Percentiles rank a stretch among this genome's conserved stretches.
Evolutionary conservation across 1,140 invertebrate species (phyloP).

Genomic region (Plutomurus gul): DNA sequence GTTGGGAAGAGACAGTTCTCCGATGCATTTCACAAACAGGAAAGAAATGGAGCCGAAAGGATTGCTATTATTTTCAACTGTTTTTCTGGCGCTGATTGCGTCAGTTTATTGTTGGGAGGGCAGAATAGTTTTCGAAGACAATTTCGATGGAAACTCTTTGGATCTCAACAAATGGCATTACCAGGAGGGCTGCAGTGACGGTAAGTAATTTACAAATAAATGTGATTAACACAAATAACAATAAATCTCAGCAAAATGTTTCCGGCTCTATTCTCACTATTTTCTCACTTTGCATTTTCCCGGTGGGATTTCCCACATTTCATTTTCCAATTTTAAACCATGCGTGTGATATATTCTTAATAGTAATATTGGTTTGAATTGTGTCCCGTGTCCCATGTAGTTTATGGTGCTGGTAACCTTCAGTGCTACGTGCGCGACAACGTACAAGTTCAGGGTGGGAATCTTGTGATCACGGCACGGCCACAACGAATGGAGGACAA

Average conservation of each 20-base stretch:
- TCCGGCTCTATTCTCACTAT: not conserved
- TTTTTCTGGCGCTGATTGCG: too few relatives aligned
- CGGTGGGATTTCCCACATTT: not conserved
- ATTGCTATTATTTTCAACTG: too few relatives aligned
- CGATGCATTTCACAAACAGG: too few relatives aligned
- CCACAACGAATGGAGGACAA: slow-evolving; percentile 31
- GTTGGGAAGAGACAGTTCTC: too few relatives aligned
- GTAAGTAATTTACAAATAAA: slow-evolving; percentile 32
- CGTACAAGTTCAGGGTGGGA: slow-evolving; percentile 29
- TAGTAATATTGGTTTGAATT: too few relatives aligned
- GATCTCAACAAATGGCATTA: slow-evolving; percentile 51
- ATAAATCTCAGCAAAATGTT: not conserved
- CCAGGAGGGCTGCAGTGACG: slow-evolving; percentile 43
- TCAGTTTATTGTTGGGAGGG: slow-evolving; percentile 50
- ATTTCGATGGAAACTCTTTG: slow-evolving; percentile 48
- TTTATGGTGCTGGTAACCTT: slow-evolving; percentile 1
- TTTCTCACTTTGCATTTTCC: not conserved
- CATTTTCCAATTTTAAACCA: too few relatives aligned
- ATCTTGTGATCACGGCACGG: slow-evolving; percentile 37
- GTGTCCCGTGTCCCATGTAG: too few relatives aligned
- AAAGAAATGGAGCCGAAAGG: too few relatives aligned
- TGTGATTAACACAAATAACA: not conserved
- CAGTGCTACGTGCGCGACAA: slow-evolving; percentile 36
- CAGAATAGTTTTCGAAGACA: slow-evolving; percentile 51
- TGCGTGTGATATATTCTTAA: too few relatives aligned